Base-by-base conservation (phyloP, 2,888 invertebrate genomes). In the Drosophila formosana region DNA sequence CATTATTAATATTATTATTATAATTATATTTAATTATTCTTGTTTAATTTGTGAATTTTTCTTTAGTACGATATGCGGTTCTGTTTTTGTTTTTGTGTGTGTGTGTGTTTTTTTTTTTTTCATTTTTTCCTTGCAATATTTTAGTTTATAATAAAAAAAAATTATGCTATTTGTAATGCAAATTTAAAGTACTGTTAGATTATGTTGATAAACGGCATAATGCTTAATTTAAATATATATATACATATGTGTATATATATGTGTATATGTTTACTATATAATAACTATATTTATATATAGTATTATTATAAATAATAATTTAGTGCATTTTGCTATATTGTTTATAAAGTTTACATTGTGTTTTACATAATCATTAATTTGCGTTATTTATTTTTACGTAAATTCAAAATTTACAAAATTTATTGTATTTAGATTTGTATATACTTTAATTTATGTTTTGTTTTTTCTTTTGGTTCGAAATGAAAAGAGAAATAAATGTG, bases 311-410 rank as follows among this genome's bases (percentile, higher is more conserved):
- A 83, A 82, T 88, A 83, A 83, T 83, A 86, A 85, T 85, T 88
- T 88, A 84, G 88, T 88, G 85, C 85, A 86, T 79, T 82, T 84
- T 82, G 80, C 88, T 87, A 87, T 82, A 77, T 68, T 74, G 49
- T 76, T 73, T 70, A 74, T 76, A 75, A 67, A 66, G 60, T 66
- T 74, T 72, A 67, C 66, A 76, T 69, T 65, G 63, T 86, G 61
- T 73, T 75, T 68, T 77, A 74, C 68, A 75, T 78, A 72, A 68
- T 77, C 41, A 65, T 63, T 75, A 45, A 72, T 63, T 76, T 66
- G 51, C 75, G 45, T 66, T 71, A 61, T 64, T 28, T 47, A 58
- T 41, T 60, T 83, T 82, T 82, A 76, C 72, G 83, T 88, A 86
- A 88, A 88, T 88, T 82, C 69, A 72, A 75, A 86, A 86, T 88